A percentile compares a stretch with the other conserved stretches of the same genome.
Conservation (phyloP, 2,888 invertebrate species). For the Tetranychus piercei region DNA sequence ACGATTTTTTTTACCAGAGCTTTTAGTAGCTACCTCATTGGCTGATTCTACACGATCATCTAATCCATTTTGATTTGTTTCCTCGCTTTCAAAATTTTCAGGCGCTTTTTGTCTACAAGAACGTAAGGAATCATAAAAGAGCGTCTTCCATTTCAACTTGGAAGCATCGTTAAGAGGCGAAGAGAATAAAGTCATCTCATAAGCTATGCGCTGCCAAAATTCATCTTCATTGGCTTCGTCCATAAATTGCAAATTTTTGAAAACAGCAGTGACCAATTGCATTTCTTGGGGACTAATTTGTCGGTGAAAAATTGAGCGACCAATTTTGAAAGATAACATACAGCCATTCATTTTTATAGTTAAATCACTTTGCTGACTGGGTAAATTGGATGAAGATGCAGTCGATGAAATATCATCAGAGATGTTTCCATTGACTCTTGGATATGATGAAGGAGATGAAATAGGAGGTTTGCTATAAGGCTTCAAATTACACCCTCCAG, state of each 20-base stretch:
- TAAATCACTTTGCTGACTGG: not conserved
- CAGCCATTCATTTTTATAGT: not conserved
- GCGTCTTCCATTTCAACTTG: not conserved
- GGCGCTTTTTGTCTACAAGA: not conserved
- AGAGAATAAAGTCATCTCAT: not conserved
- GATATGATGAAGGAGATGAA: not conserved
- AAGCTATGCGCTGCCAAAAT: not conserved
- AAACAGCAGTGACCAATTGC: not conserved
- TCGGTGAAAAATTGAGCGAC: not conserved
- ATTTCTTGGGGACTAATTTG: not conserved
- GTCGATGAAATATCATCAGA: not conserved
- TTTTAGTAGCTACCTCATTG: not conserved
- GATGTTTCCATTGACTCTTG: not conserved
- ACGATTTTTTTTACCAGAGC: not conserved
- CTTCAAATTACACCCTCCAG: constrained; percentile 99
- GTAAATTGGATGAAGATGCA: not conserved
- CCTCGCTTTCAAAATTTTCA: not conserved
- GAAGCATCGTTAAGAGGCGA: not conserved
- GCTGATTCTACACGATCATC: not conserved
- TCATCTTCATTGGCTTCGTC: not conserved
- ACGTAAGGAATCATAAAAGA: not conserved
- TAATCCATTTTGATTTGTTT: not conserved
- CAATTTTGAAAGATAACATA: not conserved
- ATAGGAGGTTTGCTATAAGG: constrained; percentile 50
- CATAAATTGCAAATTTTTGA: not conserved